phyloP scores from a whole-genome alignment of 2,888 invertebrate genomes.

The Diaprepes abbreviatus region DNA sequence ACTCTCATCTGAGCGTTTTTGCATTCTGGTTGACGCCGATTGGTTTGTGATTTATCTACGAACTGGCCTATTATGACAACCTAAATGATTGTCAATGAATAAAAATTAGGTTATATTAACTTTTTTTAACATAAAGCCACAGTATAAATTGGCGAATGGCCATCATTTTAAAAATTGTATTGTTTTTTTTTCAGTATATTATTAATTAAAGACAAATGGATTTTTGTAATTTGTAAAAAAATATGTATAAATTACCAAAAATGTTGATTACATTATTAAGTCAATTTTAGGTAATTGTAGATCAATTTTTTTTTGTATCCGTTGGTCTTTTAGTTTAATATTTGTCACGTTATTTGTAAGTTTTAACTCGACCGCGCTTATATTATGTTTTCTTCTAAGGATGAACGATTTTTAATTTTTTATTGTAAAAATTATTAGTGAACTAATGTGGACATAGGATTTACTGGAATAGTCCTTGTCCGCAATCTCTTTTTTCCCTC shows the following conservation, averaged over 20 bases:
- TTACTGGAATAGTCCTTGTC: background rate
- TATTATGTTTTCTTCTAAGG: background rate
- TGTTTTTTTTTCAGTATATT: background rate
- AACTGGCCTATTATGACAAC: too few relatives aligned
- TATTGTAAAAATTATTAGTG: background rate
- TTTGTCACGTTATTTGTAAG: slow-evolving; percentile 1
- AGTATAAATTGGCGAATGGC: background rate
- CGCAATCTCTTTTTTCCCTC: slow-evolving; percentile 5
- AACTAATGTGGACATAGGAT: background rate
- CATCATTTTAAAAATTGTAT: background rate
- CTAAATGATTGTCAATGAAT: too few relatives aligned
- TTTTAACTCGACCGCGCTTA: background rate
- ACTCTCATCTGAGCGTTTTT: too few relatives aligned
- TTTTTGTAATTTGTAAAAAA: background rate
- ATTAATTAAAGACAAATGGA: background rate
- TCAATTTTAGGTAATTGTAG: slow-evolving; percentile 1
- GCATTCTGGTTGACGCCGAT: too few relatives aligned
- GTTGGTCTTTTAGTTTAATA: slow-evolving; percentile 6
- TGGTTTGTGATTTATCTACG: too few relatives aligned
- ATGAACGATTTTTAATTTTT: background rate
- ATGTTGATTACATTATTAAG: background rate
- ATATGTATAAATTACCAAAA: background rate
- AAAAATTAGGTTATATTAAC: too few relatives aligned
- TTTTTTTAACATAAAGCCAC: background rate
- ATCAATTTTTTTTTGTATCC: background rate